These are phyloP conservation scores for Hippopotamus amphibius DNA, from an alignment of 2,113 vertebrate genomes.

Conservation along the genomic window DNA sequence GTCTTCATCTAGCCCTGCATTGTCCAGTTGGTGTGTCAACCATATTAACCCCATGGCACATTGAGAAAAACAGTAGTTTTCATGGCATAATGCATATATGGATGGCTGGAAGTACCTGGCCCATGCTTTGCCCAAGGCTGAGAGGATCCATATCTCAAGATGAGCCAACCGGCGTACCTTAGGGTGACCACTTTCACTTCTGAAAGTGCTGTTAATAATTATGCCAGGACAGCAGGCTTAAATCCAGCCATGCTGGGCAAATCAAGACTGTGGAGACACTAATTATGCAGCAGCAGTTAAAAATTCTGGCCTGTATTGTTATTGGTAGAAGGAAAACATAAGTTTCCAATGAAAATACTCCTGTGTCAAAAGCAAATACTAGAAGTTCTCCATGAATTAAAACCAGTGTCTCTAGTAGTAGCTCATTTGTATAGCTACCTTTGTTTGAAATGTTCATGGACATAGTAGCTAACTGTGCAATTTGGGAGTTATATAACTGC, in stretches of 20 bases:
- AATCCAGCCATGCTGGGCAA: not conserved
- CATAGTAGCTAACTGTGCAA: conserved; percentile 19
- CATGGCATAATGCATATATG: not conserved
- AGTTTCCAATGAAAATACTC: not conserved
- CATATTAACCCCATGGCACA: not conserved
- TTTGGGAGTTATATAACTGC: conserved; percentile 42
- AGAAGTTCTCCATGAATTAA: not conserved
- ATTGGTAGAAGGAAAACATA: not conserved
- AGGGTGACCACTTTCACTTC: not conserved
- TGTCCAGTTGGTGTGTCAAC: not conserved
- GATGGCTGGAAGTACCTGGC: not conserved
- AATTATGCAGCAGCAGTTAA: not conserved
- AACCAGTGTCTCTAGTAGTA: not conserved
- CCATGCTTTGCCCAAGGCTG: not conserved
- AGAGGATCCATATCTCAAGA: not conserved
- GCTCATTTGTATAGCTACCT: conserved; percentile 27
- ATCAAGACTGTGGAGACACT: not conserved
- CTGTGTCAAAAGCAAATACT: not conserved
- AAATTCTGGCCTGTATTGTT: not conserved
- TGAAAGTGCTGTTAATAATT: not conserved
- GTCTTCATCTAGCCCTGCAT: not conserved
- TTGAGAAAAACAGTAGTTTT: not conserved
- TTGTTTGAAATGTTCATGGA: conserved; percentile 55
- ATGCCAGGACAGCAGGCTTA: not conserved
- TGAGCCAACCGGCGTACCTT: not conserved